Evolutionary conservation across 2,888 invertebrate genomes (phyloP), one percentile per base, ranked within the genome.

Genomic region (Xanthostigma xanthostigma): DNA sequence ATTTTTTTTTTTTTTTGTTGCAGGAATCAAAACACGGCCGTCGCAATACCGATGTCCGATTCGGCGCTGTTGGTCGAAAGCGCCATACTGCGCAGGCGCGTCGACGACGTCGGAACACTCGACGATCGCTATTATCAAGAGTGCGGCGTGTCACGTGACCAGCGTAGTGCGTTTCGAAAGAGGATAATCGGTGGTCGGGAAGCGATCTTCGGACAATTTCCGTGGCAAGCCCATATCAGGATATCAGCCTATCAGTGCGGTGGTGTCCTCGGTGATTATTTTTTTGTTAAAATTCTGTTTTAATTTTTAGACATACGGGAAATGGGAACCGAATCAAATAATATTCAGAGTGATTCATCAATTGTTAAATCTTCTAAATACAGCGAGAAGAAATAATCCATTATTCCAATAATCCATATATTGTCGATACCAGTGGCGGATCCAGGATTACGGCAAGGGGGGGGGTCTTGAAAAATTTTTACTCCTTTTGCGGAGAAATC

Each of bases 141-240:
- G 55, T 87, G 87, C 56, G 86, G 86, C 0, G 60, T 84, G 11
- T 79, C 84, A 0, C 70, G 76, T 1, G 69, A 67, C 59, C 65
- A 59, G 53, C 58, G 56, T 56, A 71, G 78, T 17, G 61, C 79
- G 2, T 27, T 27, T 27, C 79, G 81, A 60, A 86, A 85, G 62
- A 70, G 88, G 45, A 88, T 89, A 51, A 86, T 89, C 40, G 89
- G 89, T 1, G 88, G 89, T 0, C 69, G 83, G 4, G 83, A 84
- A 55, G 88, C 88, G 0, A 70, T 74, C 54, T 86, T 75, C 57
- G 82, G 79, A 0, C 86, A 86, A 68, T 84, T 85, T 59, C 88
- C 89, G 0, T 89, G 88, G 88, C 88, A 88, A 62, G 86, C 85
- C 0, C 88, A 88, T 57, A 83, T 89, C 52, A 77, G 88, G 59